Base-by-base conservation (phyloP, 2,113 vertebrate genomes). In the Neopipo cinnamomea region DNA sequence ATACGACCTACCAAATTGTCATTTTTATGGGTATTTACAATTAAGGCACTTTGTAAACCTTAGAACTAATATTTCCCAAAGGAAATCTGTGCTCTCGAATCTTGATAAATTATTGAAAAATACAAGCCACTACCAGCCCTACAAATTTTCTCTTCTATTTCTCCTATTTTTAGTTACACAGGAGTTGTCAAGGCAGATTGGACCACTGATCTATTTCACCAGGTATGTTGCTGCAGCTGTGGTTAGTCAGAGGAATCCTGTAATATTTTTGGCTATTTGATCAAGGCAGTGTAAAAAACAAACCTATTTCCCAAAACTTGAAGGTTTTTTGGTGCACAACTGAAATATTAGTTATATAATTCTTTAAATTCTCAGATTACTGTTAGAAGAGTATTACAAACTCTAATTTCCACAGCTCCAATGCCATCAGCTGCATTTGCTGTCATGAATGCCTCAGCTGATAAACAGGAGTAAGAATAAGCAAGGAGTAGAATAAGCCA, bases 1-100 rank as follows among this genome's bases (percentile, higher is more conserved):
- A 98, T 98, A 98, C 5, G 68, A 96, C 90, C 94, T 95, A 97
- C 95, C 96, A 97, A 97, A 97, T 97, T 97, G 98, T 98, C 97
- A 52, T 97, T 98, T 98, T 98, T 98, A 98, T 98, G 97, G 95
- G 88, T 98, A 98, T 98, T 98, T 98, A 98, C 97, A 98, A 94
- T 97, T 80, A 8, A 97, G 92, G 95, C 97, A 97, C 97, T 98
- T 98, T 98, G 97, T 98, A 98, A 98, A 98, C 97, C 95, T 95
- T 96, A 97, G 97, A 96, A 97, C 96, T 97, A 97, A 97, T 97
- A 97, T 98, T 97, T 97, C 98, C 98, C 97, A 91, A 94, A 97
- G 98, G 97, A 98, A 97, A 97, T 97, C 96, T 95, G 90, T 92
- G 82, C 92, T 97, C 97, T 97, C 7, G 8, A 96, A 97, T 97